Evolutionary conservation across 2,888 invertebrate genomes (phyloP).

Genomic region (Osmoderma eremita): DNA sequence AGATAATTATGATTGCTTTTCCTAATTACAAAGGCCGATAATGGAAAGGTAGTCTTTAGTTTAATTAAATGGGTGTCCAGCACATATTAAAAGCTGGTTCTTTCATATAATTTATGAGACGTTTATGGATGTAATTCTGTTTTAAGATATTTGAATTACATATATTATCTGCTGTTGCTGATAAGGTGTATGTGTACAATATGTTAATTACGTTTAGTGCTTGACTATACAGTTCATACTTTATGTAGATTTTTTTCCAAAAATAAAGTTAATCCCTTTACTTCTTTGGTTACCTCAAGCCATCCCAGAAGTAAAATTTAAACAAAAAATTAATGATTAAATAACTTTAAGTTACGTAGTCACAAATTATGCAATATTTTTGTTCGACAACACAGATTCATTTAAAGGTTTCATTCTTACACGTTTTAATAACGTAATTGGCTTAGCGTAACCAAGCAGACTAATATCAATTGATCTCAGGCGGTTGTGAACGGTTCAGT

Average conservation of each 20-base stretch:
- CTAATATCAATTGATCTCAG: conserved; percentile 10
- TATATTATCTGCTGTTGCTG: too few species aligned
- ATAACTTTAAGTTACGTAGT: too few species aligned
- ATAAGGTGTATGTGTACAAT: too few species aligned
- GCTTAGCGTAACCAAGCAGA: neutral
- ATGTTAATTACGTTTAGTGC: too few species aligned
- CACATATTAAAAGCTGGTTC: neutral
- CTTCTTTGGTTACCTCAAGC: too few species aligned
- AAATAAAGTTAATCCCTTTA: too few species aligned
- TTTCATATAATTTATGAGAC: conserved; percentile 23
- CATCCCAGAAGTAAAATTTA: too few species aligned
- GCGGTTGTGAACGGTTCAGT: conserved; percentile 16
- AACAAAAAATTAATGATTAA: too few species aligned
- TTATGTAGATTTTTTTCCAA: too few species aligned
- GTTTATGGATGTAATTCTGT: neutral
- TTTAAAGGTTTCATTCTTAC: conserved; percentile 5
- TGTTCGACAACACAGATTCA: neutral
- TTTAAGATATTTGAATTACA: neutral
- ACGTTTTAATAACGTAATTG: conserved; percentile 7
- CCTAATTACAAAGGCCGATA: conserved; percentile 14
- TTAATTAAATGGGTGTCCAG: conserved; percentile 1
- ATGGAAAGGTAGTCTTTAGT: conserved; percentile 11
- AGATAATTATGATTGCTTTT: conserved; percentile 7
- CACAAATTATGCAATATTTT: too few species aligned
- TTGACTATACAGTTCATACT: too few species aligned